phyloP scores from a whole-genome alignment of 2,888 invertebrate genomes.

The Branchipolynoe longqiensis region DNA sequence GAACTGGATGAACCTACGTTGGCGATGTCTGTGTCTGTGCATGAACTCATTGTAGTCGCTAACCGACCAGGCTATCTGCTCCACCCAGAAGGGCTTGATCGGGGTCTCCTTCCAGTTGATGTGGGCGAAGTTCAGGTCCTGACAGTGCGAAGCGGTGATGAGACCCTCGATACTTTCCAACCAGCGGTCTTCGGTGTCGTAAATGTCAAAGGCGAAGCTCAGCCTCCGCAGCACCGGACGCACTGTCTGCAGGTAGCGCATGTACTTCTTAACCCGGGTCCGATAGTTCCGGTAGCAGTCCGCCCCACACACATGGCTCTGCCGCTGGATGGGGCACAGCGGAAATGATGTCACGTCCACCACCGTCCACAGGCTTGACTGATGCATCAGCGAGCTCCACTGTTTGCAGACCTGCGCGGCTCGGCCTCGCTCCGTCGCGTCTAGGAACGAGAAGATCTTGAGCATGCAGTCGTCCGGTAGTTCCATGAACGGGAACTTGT shows the following conservation, averaged over 20 bases:
- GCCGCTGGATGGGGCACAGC: constrained; percentile 71
- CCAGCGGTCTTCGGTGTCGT: constrained; percentile 76
- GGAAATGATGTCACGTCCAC: constrained; percentile 78
- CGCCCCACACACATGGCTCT: constrained; percentile 69
- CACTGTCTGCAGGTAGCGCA: constrained; percentile 72
- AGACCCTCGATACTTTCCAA: constrained; percentile 73
- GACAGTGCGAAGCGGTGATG: constrained; percentile 69
- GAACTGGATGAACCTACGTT: constrained; percentile 76
- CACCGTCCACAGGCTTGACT: constrained; percentile 75
- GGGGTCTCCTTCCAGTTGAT: constrained; percentile 81
- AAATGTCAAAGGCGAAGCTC: constrained; percentile 81
- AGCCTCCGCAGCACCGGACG: constrained; percentile 73
- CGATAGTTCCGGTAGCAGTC: constrained; percentile 76
- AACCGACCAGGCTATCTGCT: constrained; percentile 69
- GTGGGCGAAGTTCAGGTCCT: constrained; percentile 74
- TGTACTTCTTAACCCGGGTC: constrained; percentile 74
- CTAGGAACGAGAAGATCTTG: constrained; percentile 77
- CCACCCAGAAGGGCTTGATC: constrained; percentile 75
- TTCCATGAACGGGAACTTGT: constrained; percentile 74
- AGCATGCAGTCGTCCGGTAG: constrained; percentile 77
- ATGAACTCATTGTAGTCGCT: constrained; percentile 74
- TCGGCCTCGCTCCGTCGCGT: constrained; percentile 74
- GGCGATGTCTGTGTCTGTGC: constrained; percentile 74
- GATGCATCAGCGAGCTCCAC: constrained; percentile 74
- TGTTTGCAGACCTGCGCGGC: constrained; percentile 74